phyloP scores from a whole-genome alignment of 2,797 vertebrate species.

The Thripadectes ignobilis region DNA sequence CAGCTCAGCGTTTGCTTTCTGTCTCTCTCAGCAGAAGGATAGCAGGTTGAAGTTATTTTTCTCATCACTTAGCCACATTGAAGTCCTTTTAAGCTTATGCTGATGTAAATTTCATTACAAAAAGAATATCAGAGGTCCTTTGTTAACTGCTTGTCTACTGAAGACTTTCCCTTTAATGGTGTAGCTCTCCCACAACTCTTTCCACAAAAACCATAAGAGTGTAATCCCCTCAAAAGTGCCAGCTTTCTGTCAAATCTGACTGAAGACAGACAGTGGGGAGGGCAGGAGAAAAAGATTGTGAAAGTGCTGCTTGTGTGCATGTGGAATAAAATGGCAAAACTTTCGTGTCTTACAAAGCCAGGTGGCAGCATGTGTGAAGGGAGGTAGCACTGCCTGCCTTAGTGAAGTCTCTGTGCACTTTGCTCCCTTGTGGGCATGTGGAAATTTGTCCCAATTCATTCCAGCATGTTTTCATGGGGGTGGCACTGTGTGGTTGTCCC shows the following conservation, averaged over 20 bases:
- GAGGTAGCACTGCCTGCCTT: background rate
- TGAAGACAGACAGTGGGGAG: background rate
- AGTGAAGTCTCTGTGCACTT: background rate
- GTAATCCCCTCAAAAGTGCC: background rate
- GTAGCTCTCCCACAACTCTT: background rate
- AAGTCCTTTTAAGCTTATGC: background rate
- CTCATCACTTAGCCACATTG: background rate
- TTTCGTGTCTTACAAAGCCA: background rate
- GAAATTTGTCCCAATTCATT: background rate
- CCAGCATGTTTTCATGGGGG: background rate
- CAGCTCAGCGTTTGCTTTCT: background rate
- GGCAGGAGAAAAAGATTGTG: background rate
- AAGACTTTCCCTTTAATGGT: background rate
- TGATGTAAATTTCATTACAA: background rate
- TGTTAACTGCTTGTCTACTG: background rate
- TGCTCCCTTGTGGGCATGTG: background rate
- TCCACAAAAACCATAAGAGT: background rate
- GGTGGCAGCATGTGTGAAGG: background rate
- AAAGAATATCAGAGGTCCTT: background rate
- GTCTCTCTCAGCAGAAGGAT: background rate
- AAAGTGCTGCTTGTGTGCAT: background rate
- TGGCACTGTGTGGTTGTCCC: fast-evolving
- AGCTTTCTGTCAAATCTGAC: background rate
- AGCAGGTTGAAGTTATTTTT: background rate
- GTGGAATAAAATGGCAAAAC: background rate